Base-by-base conservation (phyloP, 1,140 invertebrate species). In the Aphaenogaster rudis region DNA sequence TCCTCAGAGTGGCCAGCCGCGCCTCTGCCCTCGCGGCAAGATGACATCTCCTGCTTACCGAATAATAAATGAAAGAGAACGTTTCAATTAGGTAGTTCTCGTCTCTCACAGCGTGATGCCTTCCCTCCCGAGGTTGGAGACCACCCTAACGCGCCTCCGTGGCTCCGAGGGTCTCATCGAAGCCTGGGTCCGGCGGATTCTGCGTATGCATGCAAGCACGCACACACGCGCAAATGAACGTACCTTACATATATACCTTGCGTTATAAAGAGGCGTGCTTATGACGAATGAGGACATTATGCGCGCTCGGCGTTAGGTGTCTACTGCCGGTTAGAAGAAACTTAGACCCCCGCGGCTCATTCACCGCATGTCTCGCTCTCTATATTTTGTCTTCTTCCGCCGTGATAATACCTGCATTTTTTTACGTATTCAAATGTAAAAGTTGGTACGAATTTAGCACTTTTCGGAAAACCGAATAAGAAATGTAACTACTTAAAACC, bases 61-160 rank as follows among this genome's bases (percentile, higher is more conserved):
- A 92, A 94, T 93, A 92, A 94, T 87, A 94, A 94, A 94, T 93
- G 92, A 93, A 93, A 93, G 92, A 90, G 92, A 92, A 94, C 93
- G 92, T 93, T 94, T 94, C 93, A 94, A 94, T 94, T 94, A 94
- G 92, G 71, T 76, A 88, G 87, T 93, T 92, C 91, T 93, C 93
- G 92, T 92, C 91, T 93, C 91, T 94, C 93, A 66, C 93, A 94
- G 93, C 93, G 90, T 94, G 93, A 78, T 52, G 89, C 92, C 91
- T 64, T 61, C 76, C 74, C 78, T 69, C 39, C 39, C 72, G 63
- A n/a, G 66, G 69, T 45, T 74, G 59, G 52, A 87, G 93, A 93
- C 93, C 92, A 94, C 93, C 92, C 88, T 79, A 91, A 91, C 82
- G 89, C 42, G 50, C 28, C 57, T 59, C 28, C 52, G 50, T 63